phyloP scores from a whole-genome alignment of 2,888 invertebrate species.

The Cantharis rufa region DNA sequence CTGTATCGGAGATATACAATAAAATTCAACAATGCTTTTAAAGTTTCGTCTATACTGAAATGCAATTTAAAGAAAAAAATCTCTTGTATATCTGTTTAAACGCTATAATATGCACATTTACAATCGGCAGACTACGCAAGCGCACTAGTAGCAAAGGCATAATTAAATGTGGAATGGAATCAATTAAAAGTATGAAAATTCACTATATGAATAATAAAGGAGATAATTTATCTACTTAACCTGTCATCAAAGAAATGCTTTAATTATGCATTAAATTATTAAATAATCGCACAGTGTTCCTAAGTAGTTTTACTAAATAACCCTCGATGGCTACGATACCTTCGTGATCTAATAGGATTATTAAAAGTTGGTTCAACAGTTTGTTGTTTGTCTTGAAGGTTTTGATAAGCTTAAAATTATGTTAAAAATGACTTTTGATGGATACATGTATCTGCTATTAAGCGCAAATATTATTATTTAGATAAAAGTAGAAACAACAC shows the following conservation, averaged over 20 bases:
- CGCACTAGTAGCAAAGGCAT: too few relatives aligned
- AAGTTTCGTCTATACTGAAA: too few relatives aligned
- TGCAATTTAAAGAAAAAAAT: too few relatives aligned
- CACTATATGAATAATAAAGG: background rate
- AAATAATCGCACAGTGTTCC: background rate
- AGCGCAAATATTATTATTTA: background rate
- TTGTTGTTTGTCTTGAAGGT: background rate
- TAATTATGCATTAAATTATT: background rate
- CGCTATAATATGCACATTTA: too few relatives aligned
- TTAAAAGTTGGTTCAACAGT: background rate
- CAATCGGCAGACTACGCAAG: too few relatives aligned
- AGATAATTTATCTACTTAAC: background rate
- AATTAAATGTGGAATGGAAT: too few relatives aligned
- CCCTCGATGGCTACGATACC: background rate
- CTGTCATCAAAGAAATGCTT: background rate
- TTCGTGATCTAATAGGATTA: background rate
- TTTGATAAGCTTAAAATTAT: background rate
- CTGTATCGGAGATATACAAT: too few relatives aligned
- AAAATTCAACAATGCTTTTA: too few relatives aligned
- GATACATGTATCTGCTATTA: background rate
- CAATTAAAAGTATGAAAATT: background rate
- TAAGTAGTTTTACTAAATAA: background rate
- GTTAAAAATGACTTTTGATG: background rate
- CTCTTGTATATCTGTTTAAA: too few relatives aligned
- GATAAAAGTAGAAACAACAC: background rate